Conservation (phyloP, 64 coral and sea anemone genomes). For the Dendronephthya gigantea region DNA sequence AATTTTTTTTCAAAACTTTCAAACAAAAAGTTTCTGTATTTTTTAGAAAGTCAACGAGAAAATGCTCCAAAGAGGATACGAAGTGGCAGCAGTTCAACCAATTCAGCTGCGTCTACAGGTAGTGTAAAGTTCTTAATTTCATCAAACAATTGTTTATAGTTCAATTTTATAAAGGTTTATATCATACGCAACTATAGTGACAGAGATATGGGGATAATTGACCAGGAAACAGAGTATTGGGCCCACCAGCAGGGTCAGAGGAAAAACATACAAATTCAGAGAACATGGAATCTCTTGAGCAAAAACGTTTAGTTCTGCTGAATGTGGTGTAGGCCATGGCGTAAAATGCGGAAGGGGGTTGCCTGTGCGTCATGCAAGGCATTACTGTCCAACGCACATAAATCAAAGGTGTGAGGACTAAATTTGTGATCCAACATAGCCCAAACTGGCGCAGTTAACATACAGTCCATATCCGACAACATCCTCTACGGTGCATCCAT, state of each 20-base stretch:
- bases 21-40: too few species aligned
- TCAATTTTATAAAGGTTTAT: too few species aligned
- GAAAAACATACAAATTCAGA: not conserved
- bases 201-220: not conserved
- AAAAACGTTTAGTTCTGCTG: not conserved
- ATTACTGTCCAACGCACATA: constrained; percentile 3
- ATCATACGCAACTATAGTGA: not conserved
- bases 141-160: too few species aligned
- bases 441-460: not conserved
- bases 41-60: too few species aligned
- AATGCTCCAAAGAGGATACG: too few species aligned
- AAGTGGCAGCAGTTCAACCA: too few species aligned
- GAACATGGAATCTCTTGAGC: not conserved
- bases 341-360: not conserved
- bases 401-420: not conserved
- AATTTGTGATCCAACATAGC: not conserved
- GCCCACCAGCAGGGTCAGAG: not conserved
- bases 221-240: not conserved
- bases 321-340: not conserved
- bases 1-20: too few species aligned
- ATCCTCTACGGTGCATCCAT: not conserved
- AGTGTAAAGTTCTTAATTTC: too few species aligned
- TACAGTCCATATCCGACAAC: not conserved
- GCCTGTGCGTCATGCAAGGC: not conserved
- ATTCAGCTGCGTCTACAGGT: too few species aligned